Evolutionary conservation across 2,888 invertebrate genomes (phyloP).

Genomic region (Lingula anatina): DNA sequence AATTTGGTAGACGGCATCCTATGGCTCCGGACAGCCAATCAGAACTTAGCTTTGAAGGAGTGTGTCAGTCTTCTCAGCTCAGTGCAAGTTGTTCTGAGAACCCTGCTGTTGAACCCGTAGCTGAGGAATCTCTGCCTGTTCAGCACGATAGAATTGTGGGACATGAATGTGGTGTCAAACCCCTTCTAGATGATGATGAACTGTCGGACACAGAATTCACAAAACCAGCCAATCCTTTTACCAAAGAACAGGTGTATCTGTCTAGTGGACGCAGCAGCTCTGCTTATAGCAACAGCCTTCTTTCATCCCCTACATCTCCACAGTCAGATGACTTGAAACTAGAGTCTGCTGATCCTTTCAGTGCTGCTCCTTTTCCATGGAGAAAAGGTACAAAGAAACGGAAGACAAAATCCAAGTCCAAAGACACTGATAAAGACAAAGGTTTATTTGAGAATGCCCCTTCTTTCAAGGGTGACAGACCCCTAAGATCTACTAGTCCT

Average conservation of each 20-base stretch:
- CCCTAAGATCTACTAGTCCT: no score
- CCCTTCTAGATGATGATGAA: slow-evolving; percentile 72
- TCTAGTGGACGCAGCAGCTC: background rate
- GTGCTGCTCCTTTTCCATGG: background rate
- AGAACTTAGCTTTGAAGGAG: no score
- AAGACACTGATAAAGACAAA: no score
- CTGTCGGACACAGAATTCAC: slow-evolving; percentile 48
- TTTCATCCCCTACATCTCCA: background rate
- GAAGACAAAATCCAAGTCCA: no score
- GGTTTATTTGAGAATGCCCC: no score
- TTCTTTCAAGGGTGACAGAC: no score
- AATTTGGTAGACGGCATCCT: slow-evolving; percentile 36
- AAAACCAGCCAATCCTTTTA: background rate
- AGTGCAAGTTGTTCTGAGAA: background rate
- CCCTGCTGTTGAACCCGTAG: background rate
- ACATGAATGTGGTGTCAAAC: slow-evolving; percentile 71
- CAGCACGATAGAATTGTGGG: slow-evolving; percentile 59
- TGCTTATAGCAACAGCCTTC: background rate
- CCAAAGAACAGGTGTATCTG: slow-evolving; percentile 12
- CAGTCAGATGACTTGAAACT: background rate
- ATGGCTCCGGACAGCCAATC: background rate
- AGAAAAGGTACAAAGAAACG: no score
- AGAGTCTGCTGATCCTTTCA: background rate
- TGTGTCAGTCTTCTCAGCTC: slow-evolving; percentile 2
- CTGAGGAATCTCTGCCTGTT: no score